Evolutionary conservation across 2,113 vertebrate species (phyloP).

Genomic region (Misgurnus anguillicaudatus): DNA sequence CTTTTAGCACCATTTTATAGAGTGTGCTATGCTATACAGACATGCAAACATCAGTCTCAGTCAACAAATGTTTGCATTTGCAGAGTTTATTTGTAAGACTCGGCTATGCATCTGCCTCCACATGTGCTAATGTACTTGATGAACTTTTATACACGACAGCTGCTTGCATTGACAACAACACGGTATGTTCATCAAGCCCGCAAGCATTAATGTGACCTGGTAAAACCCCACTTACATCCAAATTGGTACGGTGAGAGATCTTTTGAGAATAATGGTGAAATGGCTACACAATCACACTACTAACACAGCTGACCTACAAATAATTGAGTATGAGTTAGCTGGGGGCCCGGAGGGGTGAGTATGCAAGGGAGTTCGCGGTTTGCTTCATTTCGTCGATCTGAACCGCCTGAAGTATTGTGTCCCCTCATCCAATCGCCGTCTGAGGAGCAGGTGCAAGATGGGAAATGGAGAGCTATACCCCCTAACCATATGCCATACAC

Average conservation of each 20-base stretch:
- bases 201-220: conserved; percentile 22
- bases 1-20: no score
- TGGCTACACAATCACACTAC: conserved; percentile 52
- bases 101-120: not conserved
- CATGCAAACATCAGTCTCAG: no score
- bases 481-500: conserved; percentile 38
- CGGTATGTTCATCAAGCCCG: conserved; percentile 42
- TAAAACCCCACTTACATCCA: conserved; percentile 40
- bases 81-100: no score
- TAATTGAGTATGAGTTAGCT: conserved; percentile 58
- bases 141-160: conserved; percentile 26
- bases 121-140: not conserved
- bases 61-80: no score
- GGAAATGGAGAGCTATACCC: conserved; percentile 30
- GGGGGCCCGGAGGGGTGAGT: conserved; percentile 32
- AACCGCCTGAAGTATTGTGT: conserved; percentile 54
- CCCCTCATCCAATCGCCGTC: conserved; percentile 49
- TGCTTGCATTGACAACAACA: conserved; percentile 26
- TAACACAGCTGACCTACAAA: conserved; percentile 58
- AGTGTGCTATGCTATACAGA: no score
- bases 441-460: conserved; percentile 58
- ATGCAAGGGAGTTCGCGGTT: not conserved
- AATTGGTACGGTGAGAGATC: conserved; percentile 31
- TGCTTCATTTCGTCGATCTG: conserved; percentile 30
- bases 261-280: conserved; percentile 52